Evolutionary conservation across 92 coral and sea anemone genomes (phyloP), one percentile per base, ranked within the genome.

Genomic region (Porites divaricata): DNA sequence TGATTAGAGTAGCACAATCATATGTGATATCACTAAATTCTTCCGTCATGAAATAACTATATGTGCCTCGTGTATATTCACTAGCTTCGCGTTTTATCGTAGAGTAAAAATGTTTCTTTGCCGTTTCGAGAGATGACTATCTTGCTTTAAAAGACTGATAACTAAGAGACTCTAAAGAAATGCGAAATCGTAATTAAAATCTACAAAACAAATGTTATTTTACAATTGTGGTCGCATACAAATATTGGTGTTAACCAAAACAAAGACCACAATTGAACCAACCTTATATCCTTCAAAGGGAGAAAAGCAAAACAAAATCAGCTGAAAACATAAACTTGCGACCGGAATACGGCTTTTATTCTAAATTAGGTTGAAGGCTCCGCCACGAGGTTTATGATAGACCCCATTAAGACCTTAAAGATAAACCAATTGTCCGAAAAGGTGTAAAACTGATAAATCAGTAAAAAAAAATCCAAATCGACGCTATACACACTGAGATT

Each of bases 231-330:
- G 79, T 75, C 50, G 54, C 52, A 15, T 10, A 12, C 65, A 57
- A 9, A 58, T 25, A 58, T 8, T 56, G 67, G 20, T 9, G 12
- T 8, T 75, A 58, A 25, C 79, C 79, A 26, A 35, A 72, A 75
- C 67, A 56, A 59, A 24, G 79, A 19, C 17, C 67, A 75, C 26
- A 56, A 12, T 16, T 10, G 14, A 2, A 21, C 12, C 61, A 21
- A 9, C 19, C 13, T n/a, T 5, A 54, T 57, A 13, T 57, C 13
- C 26, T 57, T 13, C 21, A 11, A 25, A 52, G 22, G 1, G 57
- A 25, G 61, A 65, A 75, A 75, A 28, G 79, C 67, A 75, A 23
- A 75, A 23, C 61, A 17, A 59, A 56, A 63, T 59, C 22, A 21
- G 13, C 19, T 15, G 16, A 54, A 54, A 54, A 54, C 16, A 15